Evolutionary conservation across 2,113 vertebrate genomes (phyloP).

Genomic region (Campylorhamphus procurvoides): DNA sequence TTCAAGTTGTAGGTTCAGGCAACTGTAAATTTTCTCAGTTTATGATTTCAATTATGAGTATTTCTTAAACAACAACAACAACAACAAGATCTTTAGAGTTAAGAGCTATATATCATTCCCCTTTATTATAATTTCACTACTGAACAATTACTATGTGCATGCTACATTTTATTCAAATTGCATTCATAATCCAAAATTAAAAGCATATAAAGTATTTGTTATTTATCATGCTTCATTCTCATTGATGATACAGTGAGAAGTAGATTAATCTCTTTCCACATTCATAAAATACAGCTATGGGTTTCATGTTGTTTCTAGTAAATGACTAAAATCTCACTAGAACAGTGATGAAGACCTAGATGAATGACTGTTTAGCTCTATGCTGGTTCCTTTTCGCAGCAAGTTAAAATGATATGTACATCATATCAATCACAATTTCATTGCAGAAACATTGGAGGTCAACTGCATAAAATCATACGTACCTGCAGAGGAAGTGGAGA

Average conservation of each 20-base stretch:
- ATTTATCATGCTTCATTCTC: background rate
- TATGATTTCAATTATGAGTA: background rate
- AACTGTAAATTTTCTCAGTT: background rate
- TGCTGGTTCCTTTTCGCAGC: background rate
- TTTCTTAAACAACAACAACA: background rate
- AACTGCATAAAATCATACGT: slow-evolving; percentile 8
- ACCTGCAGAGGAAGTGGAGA: background rate
- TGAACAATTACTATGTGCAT: background rate
- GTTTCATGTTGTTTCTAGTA: background rate
- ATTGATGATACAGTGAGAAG: background rate
- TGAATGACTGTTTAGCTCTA: background rate
- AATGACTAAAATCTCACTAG: background rate
- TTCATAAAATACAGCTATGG: background rate
- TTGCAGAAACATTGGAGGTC: slow-evolving; percentile 12
- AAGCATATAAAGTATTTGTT: background rate
- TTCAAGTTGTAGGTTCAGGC: background rate
- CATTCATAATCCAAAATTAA: background rate
- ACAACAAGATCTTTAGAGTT: background rate
- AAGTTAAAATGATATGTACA: background rate
- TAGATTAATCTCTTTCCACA: background rate
- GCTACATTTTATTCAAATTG: slow-evolving; percentile 27
- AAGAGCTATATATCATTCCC: background rate
- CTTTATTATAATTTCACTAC: background rate
- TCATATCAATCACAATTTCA: background rate
- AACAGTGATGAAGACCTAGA: background rate